Conservation (phyloP, 2,888 invertebrate genomes). For the Drosophila anomalata region DNA sequence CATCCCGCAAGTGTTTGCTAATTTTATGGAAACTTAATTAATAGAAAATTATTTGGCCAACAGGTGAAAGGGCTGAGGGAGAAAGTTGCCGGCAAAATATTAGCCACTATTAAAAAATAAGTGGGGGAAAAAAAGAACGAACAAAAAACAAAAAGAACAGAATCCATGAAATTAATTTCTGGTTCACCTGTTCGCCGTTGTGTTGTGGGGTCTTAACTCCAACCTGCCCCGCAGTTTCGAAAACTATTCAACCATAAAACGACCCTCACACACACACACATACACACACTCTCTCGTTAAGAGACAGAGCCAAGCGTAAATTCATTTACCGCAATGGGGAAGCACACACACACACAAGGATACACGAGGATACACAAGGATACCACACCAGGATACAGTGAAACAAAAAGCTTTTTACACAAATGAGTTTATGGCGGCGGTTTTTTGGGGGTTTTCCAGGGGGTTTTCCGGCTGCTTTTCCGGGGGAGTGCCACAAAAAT, state of each 20-base stretch:
- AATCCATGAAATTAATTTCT: conserved; percentile 34
- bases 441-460: neutral
- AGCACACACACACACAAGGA: conserved; percentile 27
- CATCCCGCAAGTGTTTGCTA: conserved; percentile 70
- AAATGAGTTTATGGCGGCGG: conserved; percentile 68
- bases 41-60: conserved; percentile 76
- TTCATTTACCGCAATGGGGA: conserved; percentile 69
- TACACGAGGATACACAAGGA: too few species aligned
- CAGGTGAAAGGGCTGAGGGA: conserved; percentile 45
- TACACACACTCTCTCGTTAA: conserved; percentile 4
- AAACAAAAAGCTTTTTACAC: conserved; percentile 72
- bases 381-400: conserved; percentile 15
- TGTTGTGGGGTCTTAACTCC: conserved; percentile 48
- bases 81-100: conserved; percentile 61
- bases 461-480: conserved; percentile 1
- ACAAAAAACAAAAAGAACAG: neutral
- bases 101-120: conserved; percentile 64
- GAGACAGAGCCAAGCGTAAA: conserved; percentile 61
- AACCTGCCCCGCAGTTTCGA: conserved; percentile 47
- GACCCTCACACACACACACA: conserved; percentile 38
- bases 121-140: neutral
- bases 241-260: conserved; percentile 75
- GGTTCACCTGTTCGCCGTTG: conserved; percentile 41
- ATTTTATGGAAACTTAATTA: conserved; percentile 80
- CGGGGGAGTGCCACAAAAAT: conserved; percentile 64